Evolutionary conservation across 2,797 vertebrate species (phyloP), one percentile per base, ranked within the genome.

Genomic region (Thamnophis elegans): DNA sequence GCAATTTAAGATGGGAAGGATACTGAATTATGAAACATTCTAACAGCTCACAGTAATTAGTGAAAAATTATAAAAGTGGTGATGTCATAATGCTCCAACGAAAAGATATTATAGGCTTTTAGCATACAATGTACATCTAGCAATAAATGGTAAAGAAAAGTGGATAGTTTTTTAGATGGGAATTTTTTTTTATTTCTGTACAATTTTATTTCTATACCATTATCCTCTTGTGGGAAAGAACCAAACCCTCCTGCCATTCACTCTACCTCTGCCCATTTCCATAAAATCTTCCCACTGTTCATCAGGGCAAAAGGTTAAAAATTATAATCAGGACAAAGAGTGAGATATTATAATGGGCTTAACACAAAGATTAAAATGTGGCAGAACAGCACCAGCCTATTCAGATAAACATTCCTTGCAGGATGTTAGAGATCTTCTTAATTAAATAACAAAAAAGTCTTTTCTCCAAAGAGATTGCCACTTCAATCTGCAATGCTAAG

Each of bases 131-230:
- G 53, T 22, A 87, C n/a, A 8, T 28, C 36, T 73, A 87, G 18
- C 56, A 62, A 89, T 62, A 85, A n/a, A 51, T 62, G 28, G 42
- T 62, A 53, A 90, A 65, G 51, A 90, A 89, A 54, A 26, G 89
- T 25, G 20, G 25, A 56, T 73, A 87, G 32, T 92, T 32, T 62
- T 87, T 90, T 11, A 51, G 16, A 62, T 28, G 25, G 60, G 60
- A 22, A 60, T 26, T 12, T 10, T 11, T 11, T 12, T 12, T 42
- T 28, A 28, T 62, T 60, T 60, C 58, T 85, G 87, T 55, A 26
- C 58, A 8, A 58, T 87, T 90, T 90, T 73, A 62, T 93, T 93
- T 96, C 95, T 2, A 18, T 3, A 92, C 89, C 96, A 95, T 95
- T 94, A 95, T 7, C 88, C 42, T 93, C 95, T 94, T 73, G n/a